Conservation (phyloP, 2,797 vertebrate genomes). For the Euthynnus affinis region DNA sequence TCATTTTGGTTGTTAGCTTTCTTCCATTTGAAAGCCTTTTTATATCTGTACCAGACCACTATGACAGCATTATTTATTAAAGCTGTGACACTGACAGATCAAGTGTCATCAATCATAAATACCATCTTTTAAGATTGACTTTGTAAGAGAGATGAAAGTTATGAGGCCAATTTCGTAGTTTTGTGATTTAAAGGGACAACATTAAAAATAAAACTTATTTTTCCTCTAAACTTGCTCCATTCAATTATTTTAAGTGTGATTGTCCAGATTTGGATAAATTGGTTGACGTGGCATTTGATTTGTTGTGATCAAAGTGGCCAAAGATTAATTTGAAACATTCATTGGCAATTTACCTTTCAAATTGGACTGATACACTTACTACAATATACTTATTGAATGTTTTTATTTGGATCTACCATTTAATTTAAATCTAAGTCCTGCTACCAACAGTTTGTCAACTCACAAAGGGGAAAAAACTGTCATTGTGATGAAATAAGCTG, state of each 20-base stretch:
- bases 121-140: not conserved
- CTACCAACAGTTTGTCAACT: no score
- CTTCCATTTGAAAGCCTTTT: not conserved
- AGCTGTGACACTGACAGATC: not conserved
- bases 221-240: no score
- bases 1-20: not conserved
- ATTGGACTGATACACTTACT: not conserved
- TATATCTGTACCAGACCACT: not conserved
- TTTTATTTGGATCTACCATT: not conserved
- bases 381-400: not conserved
- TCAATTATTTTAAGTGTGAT: no score
- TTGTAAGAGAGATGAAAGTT: not conserved
- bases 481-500: slow-evolving; percentile 2
- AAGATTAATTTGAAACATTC: no score
- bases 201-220: no score
- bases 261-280: not conserved
- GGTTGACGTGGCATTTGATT: not conserved
- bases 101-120: not conserved
- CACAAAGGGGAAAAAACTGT: not conserved
- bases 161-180: no score
- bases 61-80: not conserved
- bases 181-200: no score
- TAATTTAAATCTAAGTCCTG: not conserved
- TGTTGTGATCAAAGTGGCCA: not conserved
- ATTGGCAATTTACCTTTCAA: no score